Conservation (phyloP, 2,888 invertebrate genomes). For the Dioctria rufipes region DNA sequence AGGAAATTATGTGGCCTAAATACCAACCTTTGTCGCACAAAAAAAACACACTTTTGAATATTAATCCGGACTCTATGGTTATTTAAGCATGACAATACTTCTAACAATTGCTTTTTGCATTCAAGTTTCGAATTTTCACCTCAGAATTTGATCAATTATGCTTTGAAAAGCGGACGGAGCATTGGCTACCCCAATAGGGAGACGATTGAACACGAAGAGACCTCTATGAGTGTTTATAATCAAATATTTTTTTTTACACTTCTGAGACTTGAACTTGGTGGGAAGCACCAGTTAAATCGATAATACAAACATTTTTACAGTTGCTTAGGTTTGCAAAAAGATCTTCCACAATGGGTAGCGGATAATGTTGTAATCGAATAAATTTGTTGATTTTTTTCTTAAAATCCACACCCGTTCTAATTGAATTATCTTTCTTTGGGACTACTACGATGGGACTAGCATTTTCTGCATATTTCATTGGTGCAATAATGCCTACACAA, state of each 20-base stretch:
- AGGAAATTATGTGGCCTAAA: slow-evolving; percentile 54
- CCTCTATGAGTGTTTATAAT: slow-evolving; percentile 61
- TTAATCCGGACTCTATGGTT: background rate
- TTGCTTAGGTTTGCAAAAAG: slow-evolving; percentile 61
- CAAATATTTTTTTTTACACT: slow-evolving; percentile 58
- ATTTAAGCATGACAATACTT: background rate
- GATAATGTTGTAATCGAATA: too few species aligned
- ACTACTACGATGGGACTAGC: slow-evolving; percentile 63
- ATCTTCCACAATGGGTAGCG: too few species aligned
- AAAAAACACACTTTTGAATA: background rate
- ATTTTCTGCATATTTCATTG: slow-evolving; percentile 59
- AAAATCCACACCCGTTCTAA: too few species aligned
- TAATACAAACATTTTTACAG: slow-evolving; percentile 55
- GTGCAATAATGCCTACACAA: slow-evolving; percentile 57
- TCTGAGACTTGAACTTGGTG: slow-evolving; percentile 57
- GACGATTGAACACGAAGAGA: slow-evolving; percentile 59
- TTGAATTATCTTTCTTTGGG: slow-evolving; percentile 59
- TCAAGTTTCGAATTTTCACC: background rate
- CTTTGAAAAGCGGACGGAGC: slow-evolving; percentile 60
- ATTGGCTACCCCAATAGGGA: slow-evolving; percentile 59
- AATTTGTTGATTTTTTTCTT: too few species aligned
- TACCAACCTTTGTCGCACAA: slow-evolving; percentile 32
- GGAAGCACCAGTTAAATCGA: slow-evolving; percentile 58
- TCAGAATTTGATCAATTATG: slow-evolving; percentile 46
- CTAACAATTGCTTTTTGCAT: background rate